A percentile compares a stretch with the other conserved stretches of the same genome.
phyloP scores from a whole-genome alignment of 2,888 invertebrate genomes.

The Heterodera filipjevi region DNA sequence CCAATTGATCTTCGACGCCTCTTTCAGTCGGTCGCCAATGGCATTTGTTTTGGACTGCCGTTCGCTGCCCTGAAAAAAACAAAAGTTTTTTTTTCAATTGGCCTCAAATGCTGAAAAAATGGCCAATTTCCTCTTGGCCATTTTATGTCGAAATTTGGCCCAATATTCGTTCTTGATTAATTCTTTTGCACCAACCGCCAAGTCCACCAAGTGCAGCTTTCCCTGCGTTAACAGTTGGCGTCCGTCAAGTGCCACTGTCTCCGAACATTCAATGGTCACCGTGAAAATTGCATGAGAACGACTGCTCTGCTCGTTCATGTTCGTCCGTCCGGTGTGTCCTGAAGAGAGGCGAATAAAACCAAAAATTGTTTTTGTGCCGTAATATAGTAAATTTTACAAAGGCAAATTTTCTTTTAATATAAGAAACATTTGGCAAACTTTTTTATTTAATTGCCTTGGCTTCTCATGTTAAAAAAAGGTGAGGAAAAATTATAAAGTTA shows the following conservation, averaged over 20 bases:
- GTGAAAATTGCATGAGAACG: slow-evolving; percentile 89
- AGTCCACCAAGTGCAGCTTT: slow-evolving; percentile 92
- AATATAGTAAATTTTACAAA: too few species aligned
- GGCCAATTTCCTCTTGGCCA: background rate
- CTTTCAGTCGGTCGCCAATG: slow-evolving; percentile 76
- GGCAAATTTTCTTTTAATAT: too few species aligned
- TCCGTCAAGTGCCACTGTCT: slow-evolving; percentile 75
- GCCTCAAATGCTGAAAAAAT: background rate
- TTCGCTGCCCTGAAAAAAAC: slow-evolving; percentile 83
- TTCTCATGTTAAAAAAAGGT: too few species aligned
- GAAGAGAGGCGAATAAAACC: background rate
- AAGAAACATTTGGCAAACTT: too few species aligned
- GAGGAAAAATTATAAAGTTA: too few species aligned
- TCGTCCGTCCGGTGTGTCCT: slow-evolving; percentile 81
- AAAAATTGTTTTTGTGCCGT: too few species aligned
- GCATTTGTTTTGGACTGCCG: slow-evolving; percentile 91
- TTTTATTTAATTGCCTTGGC: too few species aligned
- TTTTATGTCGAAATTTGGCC: slow-evolving; percentile 9
- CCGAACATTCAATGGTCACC: slow-evolving; percentile 93
- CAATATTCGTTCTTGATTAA: background rate
- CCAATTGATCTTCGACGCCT: slow-evolving; percentile 96
- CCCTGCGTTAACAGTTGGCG: slow-evolving; percentile 90
- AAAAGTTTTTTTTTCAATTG: too few species aligned
- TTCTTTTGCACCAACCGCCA: slow-evolving; percentile 71
- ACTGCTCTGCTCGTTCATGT: slow-evolving; percentile 90